Percentiles rank a stretch among this genome's conserved stretches.
Evolutionary conservation across 2,888 invertebrate species (phyloP).

Genomic region (Resseliella maxima): DNA sequence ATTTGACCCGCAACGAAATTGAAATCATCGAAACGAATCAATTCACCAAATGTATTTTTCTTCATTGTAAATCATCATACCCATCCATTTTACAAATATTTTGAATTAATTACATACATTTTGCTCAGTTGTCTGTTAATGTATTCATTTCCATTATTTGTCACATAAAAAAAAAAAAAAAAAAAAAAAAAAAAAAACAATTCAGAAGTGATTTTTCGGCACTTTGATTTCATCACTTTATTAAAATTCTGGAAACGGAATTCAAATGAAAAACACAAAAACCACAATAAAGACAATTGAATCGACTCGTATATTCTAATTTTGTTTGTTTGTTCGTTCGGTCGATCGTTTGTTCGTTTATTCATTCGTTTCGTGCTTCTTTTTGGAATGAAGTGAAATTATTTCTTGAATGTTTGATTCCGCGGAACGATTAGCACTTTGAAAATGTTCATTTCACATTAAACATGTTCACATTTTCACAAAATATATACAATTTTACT

Average conservation of each 20-base stretch:
- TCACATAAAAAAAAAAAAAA: background rate
- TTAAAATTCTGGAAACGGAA: background rate
- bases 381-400: background rate
- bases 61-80: background rate
- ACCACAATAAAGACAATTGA: too few species aligned
- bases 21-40: background rate
- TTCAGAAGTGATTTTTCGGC: conserved; percentile 22
- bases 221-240: background rate
- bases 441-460: background rate
- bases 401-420: conserved; percentile 2
- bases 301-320: too few species aligned
- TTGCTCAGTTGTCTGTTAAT: conserved; percentile 2
- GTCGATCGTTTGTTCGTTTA: too few species aligned
- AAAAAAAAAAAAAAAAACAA: background rate
- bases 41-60: background rate
- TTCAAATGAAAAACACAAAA: too few species aligned
- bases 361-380: background rate
- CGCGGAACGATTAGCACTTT: background rate
- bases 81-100: background rate
- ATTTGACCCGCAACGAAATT: background rate
- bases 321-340: too few species aligned
- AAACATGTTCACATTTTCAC: background rate
- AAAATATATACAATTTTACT: background rate
- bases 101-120: background rate
- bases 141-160: background rate